phyloP scores from a whole-genome alignment of 2,888 invertebrate species.

The Galerucella nymphaeae region DNA sequence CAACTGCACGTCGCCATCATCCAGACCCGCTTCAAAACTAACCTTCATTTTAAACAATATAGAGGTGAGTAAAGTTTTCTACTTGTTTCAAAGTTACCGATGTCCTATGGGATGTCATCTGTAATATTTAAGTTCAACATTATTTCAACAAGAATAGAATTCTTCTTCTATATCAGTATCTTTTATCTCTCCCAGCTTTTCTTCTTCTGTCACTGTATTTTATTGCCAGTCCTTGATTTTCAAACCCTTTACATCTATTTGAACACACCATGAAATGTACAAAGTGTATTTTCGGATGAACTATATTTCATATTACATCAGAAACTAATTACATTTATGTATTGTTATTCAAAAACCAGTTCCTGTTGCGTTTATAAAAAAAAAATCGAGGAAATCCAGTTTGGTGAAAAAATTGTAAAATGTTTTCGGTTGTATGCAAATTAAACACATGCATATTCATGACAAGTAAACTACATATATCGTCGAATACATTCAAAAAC shows the following conservation, averaged over 20 bases:
- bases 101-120: slow-evolving; percentile 9
- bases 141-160: neutral
- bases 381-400: too few relatives aligned
- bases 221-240: too few relatives aligned
- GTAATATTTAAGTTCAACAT: slow-evolving; percentile 3
- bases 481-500: slow-evolving; percentile 3
- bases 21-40: slow-evolving; percentile 78
- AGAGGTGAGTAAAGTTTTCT: slow-evolving; percentile 69
- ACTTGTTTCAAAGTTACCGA: slow-evolving; percentile 14
- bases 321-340: too few relatives aligned
- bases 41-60: slow-evolving; percentile 83
- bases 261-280: too few relatives aligned
- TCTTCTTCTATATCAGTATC: too few relatives aligned
- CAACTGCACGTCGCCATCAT: slow-evolving; percentile 85
- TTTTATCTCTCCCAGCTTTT: too few relatives aligned
- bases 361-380: too few relatives aligned
- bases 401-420: slow-evolving; percentile 14
- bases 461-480: slow-evolving; percentile 19
- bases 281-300: too few relatives aligned
- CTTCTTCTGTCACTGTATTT: too few relatives aligned
- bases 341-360: too few relatives aligned
- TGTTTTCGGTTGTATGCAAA: slow-evolving; percentile 31
- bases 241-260: too few relatives aligned
- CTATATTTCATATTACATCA: too few relatives aligned
- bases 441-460: slow-evolving; percentile 28